phyloP scores from a whole-genome alignment of 92 coral and sea anemone species.

The Anthopleura xanthogrammica region DNA sequence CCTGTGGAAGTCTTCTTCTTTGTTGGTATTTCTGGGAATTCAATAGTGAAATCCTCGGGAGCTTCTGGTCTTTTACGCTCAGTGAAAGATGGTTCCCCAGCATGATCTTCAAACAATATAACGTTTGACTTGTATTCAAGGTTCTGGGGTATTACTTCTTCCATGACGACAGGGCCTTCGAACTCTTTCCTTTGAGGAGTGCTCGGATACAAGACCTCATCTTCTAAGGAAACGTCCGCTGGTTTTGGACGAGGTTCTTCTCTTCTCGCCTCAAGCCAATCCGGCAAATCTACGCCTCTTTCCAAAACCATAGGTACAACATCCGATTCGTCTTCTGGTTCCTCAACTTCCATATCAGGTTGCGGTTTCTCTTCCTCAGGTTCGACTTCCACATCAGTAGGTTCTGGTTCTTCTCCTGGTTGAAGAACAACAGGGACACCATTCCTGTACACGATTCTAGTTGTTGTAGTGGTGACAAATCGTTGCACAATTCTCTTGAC shows the following conservation, averaged over 20 bases:
- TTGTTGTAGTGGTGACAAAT: constrained; percentile 48
- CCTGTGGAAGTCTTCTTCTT: constrained; percentile 25
- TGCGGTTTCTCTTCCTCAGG: not conserved
- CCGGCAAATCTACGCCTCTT: constrained; percentile 26
- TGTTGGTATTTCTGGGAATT: constrained; percentile 35
- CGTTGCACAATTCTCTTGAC: constrained; percentile 46
- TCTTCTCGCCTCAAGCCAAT: constrained; percentile 30
- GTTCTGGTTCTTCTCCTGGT: constrained; percentile 41
- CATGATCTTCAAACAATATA: not conserved
- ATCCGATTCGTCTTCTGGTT: constrained; percentile 1
- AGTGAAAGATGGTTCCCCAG: not conserved
- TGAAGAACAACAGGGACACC: constrained; percentile 41
- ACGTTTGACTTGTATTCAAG: not conserved
- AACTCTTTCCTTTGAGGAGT: constrained; percentile 16
- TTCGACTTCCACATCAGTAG: constrained; percentile 6
- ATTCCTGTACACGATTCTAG: constrained; percentile 32
- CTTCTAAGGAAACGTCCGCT: constrained; percentile 8
- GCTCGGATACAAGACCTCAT: not conserved
- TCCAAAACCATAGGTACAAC: constrained; percentile 9
- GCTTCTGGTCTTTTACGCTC: constrained; percentile 29
- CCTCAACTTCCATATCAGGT: not conserved
- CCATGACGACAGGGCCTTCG: constrained; percentile 14
- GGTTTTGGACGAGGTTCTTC: constrained; percentile 36
- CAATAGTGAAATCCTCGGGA: constrained; percentile 15
- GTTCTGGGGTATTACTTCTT: constrained; percentile 14